Evolutionary conservation across 2,888 invertebrate genomes (phyloP), one percentile per base, ranked within the genome.

Genomic region (Caenorhabditis sp.): DNA sequence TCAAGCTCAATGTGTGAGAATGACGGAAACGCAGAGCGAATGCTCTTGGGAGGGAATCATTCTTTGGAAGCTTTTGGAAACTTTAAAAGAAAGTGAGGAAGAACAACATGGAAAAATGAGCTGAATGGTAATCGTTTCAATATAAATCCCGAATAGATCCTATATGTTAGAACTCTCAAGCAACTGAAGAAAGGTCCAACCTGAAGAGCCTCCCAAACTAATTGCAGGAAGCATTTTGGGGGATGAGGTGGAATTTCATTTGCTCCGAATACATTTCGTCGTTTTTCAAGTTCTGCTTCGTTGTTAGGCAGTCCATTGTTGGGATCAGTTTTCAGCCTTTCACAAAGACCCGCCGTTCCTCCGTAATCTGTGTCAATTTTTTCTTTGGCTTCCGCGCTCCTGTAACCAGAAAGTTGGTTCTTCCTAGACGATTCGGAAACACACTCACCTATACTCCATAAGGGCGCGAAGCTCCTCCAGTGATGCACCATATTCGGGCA

Each of bases 301-400:
- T 51, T 79, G 68, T 79, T 84, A 10, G 82, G 77, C 28, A 87
- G 41, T 47, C 79, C 97, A 95, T 96, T 96, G 94, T 95, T 97
- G 92, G 97, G 96, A 92, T 97, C 97, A 93, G 98, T 97, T 94
- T 96, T 96, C 91, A 99, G 94, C 94, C 96, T 96, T 86, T 96
- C 96, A 95, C 98, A 98, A 93, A 99, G 94, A 94, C 98, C 97
- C 94, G 96, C 95, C 91, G 96, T 81, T 47, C 89, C 90, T 7
- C 86, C 87, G 64, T 87, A 88, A 47, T 88, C 88, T 28, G 73
- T 76, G 22, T 88, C 88, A 56, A 90, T 87, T 69, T 89, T 88
- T 68, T 90, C 90, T 58, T 88, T 86, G 31, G 90, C 90, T 76
- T 91, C 91, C 22, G 84, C 86, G 24, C 90, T 90, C 73, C 91